Conservation (phyloP, 2,888 invertebrate genomes). For the Dilophus febrilis region DNA sequence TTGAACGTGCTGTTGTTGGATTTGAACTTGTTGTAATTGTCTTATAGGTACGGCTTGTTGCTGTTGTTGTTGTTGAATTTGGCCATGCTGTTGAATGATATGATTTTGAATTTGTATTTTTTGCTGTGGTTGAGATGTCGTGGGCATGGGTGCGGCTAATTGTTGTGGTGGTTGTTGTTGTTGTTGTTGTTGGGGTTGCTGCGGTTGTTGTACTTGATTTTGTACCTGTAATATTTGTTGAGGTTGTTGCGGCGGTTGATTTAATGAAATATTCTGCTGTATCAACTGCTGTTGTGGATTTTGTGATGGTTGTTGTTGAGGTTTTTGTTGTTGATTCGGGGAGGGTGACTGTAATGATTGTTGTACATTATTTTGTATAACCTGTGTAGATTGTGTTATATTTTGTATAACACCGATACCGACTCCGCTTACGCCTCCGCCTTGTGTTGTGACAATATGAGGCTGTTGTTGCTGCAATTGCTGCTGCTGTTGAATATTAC, state of each 20-base stretch:
- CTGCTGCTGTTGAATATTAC: constrained; percentile 16
- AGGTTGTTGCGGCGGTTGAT: not conserved
- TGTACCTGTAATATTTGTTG: constrained; percentile 1
- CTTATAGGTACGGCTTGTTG: constrained; percentile 29
- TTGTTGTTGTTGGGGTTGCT: constrained; percentile 15
- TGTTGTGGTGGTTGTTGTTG: constrained; percentile 12
- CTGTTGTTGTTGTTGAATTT: constrained; percentile 8
- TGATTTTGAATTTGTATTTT: constrained; percentile 9
- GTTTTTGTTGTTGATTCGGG: not conserved
- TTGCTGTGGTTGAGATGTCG: constrained; percentile 9
- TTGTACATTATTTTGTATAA: too few species aligned
- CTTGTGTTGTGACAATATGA: constrained; percentile 9
- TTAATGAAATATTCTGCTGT: constrained; percentile 4
- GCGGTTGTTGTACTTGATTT: constrained; percentile 6
- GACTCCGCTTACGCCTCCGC: too few species aligned
- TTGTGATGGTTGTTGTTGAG: constrained; percentile 10
- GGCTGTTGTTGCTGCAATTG: constrained; percentile 13
- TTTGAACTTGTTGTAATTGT: constrained; percentile 32
- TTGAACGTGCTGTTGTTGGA: constrained; percentile 31
- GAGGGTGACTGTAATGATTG: too few species aligned
- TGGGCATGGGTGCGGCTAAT: constrained; percentile 6
- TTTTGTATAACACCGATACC: too few species aligned
- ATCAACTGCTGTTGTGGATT: constrained; percentile 4
- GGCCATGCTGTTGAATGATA: constrained; percentile 4
- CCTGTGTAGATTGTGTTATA: too few species aligned